These are phyloP conservation scores for Ischnus inquisitorius DNA, from an alignment of 2,888 invertebrate genomes.

Conservation along the genomic window DNA sequence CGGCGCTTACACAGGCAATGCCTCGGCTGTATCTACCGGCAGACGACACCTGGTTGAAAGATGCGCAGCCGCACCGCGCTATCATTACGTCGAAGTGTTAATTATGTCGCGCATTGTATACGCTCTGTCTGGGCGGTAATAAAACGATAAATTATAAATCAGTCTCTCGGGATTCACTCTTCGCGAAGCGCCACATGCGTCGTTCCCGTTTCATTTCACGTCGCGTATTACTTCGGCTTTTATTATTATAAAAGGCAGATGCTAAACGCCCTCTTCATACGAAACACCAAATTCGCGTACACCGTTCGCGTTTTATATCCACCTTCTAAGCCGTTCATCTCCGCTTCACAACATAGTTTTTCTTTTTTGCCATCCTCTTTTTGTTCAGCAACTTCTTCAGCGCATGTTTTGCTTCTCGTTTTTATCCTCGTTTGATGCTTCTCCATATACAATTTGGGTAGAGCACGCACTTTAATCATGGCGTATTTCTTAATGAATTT, in stretches of 20 bases:
- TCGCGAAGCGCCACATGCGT: background rate
- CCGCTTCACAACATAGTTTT: background rate
- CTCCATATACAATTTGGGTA: slow-evolving; percentile 45
- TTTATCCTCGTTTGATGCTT: slow-evolving; percentile 36
- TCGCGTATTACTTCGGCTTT: slow-evolving; percentile 39
- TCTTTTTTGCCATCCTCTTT: slow-evolving; percentile 2
- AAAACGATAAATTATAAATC: slow-evolving; percentile 72
- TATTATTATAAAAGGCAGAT: slow-evolving; percentile 68
- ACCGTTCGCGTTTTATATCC: background rate
- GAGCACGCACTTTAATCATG: slow-evolving; percentile 59
- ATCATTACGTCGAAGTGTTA: slow-evolving; percentile 70
- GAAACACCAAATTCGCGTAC: background rate
- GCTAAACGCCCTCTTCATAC: slow-evolving; percentile 56
- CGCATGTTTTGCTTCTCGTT: slow-evolving; percentile 17
- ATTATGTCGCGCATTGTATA: slow-evolving; percentile 64
- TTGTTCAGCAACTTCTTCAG: slow-evolving; percentile 13
- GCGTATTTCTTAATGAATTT: slow-evolving; percentile 66
- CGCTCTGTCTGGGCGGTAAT: slow-evolving; percentile 51
- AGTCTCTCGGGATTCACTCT: slow-evolving; percentile 31
- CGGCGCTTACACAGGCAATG: slow-evolving; percentile 7
- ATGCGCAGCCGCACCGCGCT: slow-evolving; percentile 31
- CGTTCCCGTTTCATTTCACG: slow-evolving; percentile 25
- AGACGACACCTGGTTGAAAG: slow-evolving; percentile 43
- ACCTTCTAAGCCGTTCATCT: slow-evolving; percentile 1
- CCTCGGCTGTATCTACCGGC: slow-evolving; percentile 1